Conservation (phyloP, 2,113 vertebrate genomes). For the Corythoichthys haematopterus region DNA sequence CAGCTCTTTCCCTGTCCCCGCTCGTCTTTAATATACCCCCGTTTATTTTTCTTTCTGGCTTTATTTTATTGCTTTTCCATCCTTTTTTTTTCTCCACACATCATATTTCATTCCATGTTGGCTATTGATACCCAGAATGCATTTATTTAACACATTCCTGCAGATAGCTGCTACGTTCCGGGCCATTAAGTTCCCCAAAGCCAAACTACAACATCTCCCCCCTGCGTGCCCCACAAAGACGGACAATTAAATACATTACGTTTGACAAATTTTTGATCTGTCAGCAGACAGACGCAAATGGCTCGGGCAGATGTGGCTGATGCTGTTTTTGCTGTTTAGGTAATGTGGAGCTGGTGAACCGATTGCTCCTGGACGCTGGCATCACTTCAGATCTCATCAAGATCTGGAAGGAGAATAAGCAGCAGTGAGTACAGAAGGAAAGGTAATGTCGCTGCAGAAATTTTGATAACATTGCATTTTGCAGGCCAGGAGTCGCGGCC, state of each 20-base stretch:
- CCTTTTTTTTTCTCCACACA: not conserved
- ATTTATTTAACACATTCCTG: conserved; percentile 18
- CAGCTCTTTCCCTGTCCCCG: not conserved
- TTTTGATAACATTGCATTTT: conserved; percentile 1
- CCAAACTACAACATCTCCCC: not conserved
- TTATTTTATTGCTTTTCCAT: conserved; percentile 4
- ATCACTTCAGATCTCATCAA: conserved; percentile 85
- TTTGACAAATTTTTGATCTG: not conserved
- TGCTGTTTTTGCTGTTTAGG: conserved; percentile 66
- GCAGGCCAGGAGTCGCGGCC: conserved; percentile 75
- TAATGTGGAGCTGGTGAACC: conserved; percentile 82
- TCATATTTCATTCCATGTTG: conserved; percentile 5
- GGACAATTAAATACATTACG: not conserved
- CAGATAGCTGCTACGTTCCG: not conserved
- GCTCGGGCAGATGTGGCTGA: not conserved
- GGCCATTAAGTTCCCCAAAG: not conserved
- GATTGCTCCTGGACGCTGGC: conserved; percentile 88
- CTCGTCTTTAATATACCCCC: not conserved
- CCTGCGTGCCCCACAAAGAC: not conserved
- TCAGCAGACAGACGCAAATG: conserved; percentile 2
- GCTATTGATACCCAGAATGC: not conserved
- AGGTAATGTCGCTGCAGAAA: not conserved
- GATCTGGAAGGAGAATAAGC: conserved; percentile 79
- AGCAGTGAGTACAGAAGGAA: conserved; percentile 72
- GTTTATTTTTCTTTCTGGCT: not conserved